Conservation (phyloP, 1,140 invertebrate species). For the Trypoxylus dichotomus region DNA sequence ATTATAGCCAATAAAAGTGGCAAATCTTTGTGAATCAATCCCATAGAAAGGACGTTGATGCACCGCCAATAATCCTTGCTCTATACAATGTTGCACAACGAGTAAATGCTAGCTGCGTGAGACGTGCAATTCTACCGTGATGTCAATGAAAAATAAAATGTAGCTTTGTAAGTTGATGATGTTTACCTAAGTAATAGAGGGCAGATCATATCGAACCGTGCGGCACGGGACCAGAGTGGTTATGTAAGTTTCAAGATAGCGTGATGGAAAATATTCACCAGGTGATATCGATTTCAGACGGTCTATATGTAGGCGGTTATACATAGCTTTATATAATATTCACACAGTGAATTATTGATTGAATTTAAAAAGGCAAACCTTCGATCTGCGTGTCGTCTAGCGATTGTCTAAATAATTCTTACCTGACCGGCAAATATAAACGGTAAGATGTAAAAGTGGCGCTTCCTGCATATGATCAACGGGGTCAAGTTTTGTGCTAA, state of each 20-base stretch:
- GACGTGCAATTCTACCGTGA: neutral
- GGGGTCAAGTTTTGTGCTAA: neutral
- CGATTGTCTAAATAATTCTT: constrained; percentile 11
- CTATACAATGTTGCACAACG: neutral
- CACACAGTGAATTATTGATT: constrained; percentile 14
- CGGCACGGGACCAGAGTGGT: neutral
- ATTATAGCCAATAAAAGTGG: too few relatives aligned
- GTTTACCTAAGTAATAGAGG: constrained; percentile 15
- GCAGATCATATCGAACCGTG: constrained; percentile 14
- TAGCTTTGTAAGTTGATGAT: neutral
- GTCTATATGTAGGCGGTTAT: neutral
- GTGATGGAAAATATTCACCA: constrained; percentile 21
- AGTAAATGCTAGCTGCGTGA: neutral
- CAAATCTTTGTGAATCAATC: too few relatives aligned
- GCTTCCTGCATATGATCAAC: neutral
- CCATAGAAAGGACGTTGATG: too few relatives aligned
- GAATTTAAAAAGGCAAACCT: constrained; percentile 14
- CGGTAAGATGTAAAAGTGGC: neutral
- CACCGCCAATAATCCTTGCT: too few relatives aligned
- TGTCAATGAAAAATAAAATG: constrained; percentile 5
- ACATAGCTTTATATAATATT: constrained; percentile 15
- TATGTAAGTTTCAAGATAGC: constrained; percentile 16
- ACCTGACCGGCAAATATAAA: neutral
- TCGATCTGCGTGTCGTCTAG: constrained; percentile 5
- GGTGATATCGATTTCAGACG: neutral